Evolutionary conservation across 2,797 vertebrate genomes (phyloP), one percentile per base, ranked within the genome.

Genomic region (Danio kyathit): DNA sequence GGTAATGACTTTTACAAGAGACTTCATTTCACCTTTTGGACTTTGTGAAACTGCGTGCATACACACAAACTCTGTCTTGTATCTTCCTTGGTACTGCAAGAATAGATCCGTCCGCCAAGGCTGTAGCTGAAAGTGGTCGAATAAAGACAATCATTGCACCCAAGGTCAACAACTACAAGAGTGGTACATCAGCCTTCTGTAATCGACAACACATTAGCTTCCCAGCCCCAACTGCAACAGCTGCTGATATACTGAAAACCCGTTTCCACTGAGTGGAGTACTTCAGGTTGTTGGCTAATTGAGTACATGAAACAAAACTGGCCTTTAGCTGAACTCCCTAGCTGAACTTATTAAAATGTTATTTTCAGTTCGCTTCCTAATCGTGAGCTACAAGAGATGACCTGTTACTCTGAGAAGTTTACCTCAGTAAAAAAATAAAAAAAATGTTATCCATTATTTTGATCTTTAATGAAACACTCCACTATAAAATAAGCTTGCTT

Each of bases 161-260:
- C 51, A 80, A 74, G 70, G 70, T 80, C 78, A 74, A 16, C 61
- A 51, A 9, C 63, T 46, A 80, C 61, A 67, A 74, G 43, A 49
- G 13, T 52, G 49, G 48, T 19, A 80, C 41, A 74, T 74, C 60
- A 59, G 16, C 2, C 51, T 8, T 46, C 43, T 49, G 60, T 74
- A 66, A 74, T 49, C 3, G 21, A 66, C 51, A 67, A 67, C 51
- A 74, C 59, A 67, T 67, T 57, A 19, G 60, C 19, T 61, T 73
- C 17, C 38, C 41, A 17, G 41, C 59, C 8, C 9, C 49, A 19
- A 72, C 0, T 29, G 10, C 48, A 54, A 73, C 43, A 66, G 46
- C 41, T 17, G 43, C 21, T 2, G 0, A 66, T 57, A 51, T 48
- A 41, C 7, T 0, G 1, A 56, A 66, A 44, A 17, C 29, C 19